Base-by-base conservation (phyloP, 2,113 vertebrate genomes). In the Cygnus buccinator region DNA sequence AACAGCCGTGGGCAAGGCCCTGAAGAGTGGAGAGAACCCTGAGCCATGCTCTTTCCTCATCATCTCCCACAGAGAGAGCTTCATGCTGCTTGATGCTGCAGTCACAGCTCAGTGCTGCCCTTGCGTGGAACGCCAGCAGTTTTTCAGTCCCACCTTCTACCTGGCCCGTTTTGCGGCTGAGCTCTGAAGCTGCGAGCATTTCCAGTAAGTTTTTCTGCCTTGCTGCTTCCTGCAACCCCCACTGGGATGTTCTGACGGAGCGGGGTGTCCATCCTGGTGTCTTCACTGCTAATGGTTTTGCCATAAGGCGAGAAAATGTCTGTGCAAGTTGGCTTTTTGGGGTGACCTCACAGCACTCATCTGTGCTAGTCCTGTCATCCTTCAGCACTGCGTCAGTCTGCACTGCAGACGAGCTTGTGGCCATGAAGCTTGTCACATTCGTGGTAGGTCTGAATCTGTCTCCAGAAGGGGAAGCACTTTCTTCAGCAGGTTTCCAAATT, bases 401-500 rank as follows among this genome's bases (percentile, higher is more conserved):
- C 39, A 3, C 55, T 77, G 57, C 15, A 3, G 9, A 8, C 50
- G 35, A 82, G 46, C 81, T 79, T 61, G 55, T 58, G 73, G 77
- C 44, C 7, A 1, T 31, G 44, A 29, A 88, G 52, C 29, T 31
- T 31, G 43, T 89, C 63, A 43, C 13, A 1, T 37, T 39, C 46
- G 77, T 19, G 28, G 25, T 37, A 55, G 50, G 25, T 74, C 79
- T 71, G 67, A 79, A 9, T 74, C n/a, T 70, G n/a, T 65, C 33
- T 92, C 61, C 20, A 72, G 66, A 76, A 73, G 35, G 59, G 76
- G 76, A 89, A 90, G 46, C 63, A 23, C 71, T 37, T 91, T 76
- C 6, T 1, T 80, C 29, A 1, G 33, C 65, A 25, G 2, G 0
- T 41, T 92, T 58, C 44, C 41, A 68, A 54, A 65, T 21, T 13